Conservation (phyloP, 2,113 vertebrate species). For the Aspidoscelis tigris region DNA sequence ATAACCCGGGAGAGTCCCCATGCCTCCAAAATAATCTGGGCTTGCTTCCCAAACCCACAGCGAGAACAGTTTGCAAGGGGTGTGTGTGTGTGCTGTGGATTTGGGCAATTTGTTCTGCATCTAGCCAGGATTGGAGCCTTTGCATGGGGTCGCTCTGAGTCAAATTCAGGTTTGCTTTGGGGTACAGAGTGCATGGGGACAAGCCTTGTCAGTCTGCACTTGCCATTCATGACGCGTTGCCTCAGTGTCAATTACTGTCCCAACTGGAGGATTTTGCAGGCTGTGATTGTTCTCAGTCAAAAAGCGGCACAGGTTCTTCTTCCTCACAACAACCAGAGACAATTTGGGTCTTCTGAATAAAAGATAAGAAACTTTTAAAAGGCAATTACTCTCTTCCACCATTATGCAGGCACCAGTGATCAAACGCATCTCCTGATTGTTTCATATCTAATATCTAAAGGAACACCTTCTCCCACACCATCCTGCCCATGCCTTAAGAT, state of each 20-base stretch:
- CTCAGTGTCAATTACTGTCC: conserved; percentile 70
- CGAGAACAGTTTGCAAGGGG: no score
- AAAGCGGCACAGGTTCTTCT: conserved; percentile 52
- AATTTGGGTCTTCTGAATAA: conserved; percentile 45
- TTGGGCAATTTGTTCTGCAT: no score
- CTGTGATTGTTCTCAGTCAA: conserved; percentile 32
- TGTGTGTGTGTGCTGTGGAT: no score
- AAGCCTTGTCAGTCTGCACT: conserved; percentile 29
- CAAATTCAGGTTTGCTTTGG: no score
- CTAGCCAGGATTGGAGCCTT: no score
- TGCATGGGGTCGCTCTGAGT: no score
- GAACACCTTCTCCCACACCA: no score
- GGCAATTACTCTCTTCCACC: background rate
- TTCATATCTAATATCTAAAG: background rate
- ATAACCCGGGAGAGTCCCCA: no score
- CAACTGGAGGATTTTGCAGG: conserved; percentile 67
- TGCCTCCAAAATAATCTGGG: no score
- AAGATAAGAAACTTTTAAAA: background rate
- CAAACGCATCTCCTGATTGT: background rate
- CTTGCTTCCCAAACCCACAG: no score
- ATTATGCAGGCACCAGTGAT: background rate
- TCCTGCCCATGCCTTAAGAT: no score
- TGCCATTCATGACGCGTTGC: conserved; percentile 61
- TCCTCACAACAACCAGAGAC: conserved; percentile 61
- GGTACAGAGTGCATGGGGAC: no score